These are phyloP conservation scores for Bombus affinis DNA, from an alignment of 1,140 invertebrate genomes.

Conservation along the genomic window DNA sequence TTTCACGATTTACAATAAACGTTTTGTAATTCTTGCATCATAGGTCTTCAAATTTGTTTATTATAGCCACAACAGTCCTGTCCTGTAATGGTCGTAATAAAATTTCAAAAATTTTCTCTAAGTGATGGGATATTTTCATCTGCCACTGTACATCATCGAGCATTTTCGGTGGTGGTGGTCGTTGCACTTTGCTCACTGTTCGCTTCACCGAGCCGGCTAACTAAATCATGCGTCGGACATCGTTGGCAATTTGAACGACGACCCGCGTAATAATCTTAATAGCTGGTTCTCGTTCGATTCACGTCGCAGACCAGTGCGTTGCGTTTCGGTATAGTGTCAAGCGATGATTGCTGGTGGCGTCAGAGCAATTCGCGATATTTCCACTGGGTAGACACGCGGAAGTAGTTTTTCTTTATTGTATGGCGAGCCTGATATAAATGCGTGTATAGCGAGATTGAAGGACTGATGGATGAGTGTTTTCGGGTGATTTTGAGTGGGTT, in stretches of 20 bases:
- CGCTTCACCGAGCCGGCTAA: conserved; percentile 45
- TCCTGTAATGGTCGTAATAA: too few relatives aligned
- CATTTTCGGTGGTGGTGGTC: neutral
- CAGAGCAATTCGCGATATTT: conserved; percentile 15
- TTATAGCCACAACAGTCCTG: too few relatives aligned
- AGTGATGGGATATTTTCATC: too few relatives aligned
- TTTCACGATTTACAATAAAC: too few relatives aligned
- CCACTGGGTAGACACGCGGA: neutral
- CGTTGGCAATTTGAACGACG: conserved; percentile 53
- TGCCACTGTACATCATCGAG: too few relatives aligned
- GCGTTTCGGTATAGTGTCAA: neutral
- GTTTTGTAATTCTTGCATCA: too few relatives aligned
- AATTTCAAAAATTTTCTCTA: too few relatives aligned
- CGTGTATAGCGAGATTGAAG: neutral
- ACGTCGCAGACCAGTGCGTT: too few relatives aligned
- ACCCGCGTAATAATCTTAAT: conserved; percentile 40
- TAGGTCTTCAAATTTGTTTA: too few relatives aligned
- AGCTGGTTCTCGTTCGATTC: conserved; percentile 23
- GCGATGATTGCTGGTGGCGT: conserved; percentile 35
- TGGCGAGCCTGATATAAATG: neutral
- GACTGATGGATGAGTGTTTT: neutral
- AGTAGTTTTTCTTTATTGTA: neutral
- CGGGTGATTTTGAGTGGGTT: neutral
- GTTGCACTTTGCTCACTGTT: conserved; percentile 54
- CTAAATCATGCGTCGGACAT: conserved; percentile 58